Conservation (phyloP, 2,797 vertebrate genomes). For the Sebastes minor region DNA sequence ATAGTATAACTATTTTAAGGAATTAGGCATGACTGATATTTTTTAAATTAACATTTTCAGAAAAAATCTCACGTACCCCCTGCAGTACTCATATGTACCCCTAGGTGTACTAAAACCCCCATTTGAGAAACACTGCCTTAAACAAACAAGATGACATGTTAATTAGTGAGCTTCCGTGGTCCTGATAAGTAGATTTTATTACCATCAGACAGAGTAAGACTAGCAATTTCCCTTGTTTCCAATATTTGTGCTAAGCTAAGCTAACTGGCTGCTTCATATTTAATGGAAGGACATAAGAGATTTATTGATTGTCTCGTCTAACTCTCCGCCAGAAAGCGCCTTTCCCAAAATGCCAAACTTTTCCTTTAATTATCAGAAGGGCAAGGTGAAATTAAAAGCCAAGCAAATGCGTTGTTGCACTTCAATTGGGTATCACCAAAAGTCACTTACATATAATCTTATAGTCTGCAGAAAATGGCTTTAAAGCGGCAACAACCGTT, state of each 20-base stretch:
- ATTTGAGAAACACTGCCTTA: too few species aligned
- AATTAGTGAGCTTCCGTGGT: background rate
- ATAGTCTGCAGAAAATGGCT: background rate
- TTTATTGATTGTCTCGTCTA: background rate
- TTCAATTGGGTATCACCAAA: background rate
- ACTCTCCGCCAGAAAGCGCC: background rate
- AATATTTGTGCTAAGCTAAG: background rate
- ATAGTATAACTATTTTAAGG: too few species aligned
- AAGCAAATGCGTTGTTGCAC: background rate
- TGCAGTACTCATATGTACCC: too few species aligned
- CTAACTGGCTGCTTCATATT: background rate
- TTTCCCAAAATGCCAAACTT: background rate
- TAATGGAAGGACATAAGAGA: accelerated
- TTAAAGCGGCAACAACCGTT: background rate
- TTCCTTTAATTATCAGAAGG: background rate
- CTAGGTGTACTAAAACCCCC: too few species aligned
- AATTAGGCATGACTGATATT: too few species aligned
- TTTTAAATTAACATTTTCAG: too few species aligned
- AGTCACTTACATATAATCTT: background rate
- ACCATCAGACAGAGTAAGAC: too few species aligned
- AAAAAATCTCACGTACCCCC: too few species aligned
- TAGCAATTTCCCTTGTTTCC: background rate
- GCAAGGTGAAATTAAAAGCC: background rate
- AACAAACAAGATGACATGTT: background rate
- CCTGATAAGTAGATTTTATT: background rate